Evolutionary conservation across 2,888 invertebrate species (phyloP).

Genomic region (Acleris literana): DNA sequence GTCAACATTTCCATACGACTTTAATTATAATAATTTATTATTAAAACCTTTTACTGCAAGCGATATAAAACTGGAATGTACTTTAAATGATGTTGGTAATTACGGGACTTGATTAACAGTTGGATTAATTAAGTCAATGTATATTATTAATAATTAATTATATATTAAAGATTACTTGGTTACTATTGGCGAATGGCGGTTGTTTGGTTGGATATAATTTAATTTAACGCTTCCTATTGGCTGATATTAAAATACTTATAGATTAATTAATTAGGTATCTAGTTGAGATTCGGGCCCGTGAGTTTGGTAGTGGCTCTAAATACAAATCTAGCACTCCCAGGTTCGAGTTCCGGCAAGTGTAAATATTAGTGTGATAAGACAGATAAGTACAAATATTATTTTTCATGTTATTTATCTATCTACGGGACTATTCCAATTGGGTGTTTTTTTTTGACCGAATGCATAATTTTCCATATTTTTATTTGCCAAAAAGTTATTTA

Average conservation of each 20-base stretch:
- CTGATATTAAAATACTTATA: background rate
- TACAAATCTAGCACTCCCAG: too few relatives aligned
- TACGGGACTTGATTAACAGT: constrained; percentile 11
- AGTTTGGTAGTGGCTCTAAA: too few relatives aligned
- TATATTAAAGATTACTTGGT: constrained; percentile 1
- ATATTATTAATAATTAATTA: constrained; percentile 13
- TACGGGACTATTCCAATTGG: too few relatives aligned
- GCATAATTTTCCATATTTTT: too few relatives aligned
- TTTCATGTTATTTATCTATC: too few relatives aligned
- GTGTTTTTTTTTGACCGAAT: too few relatives aligned
- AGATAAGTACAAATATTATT: too few relatives aligned
- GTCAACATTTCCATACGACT: constrained; percentile 8
- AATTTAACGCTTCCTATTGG: background rate
- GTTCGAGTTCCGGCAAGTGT: too few relatives aligned
- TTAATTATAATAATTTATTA: constrained; percentile 32
- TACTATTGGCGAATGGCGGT: background rate
- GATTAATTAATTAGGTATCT: background rate
- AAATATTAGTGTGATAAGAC: too few relatives aligned
- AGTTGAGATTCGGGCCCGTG: background rate
- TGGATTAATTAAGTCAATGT: constrained; percentile 4
- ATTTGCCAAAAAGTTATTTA: too few relatives aligned
- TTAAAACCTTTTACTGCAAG: constrained; percentile 23
- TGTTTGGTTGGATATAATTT: background rate
- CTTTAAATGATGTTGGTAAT: constrained; percentile 27
- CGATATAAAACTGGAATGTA: constrained; percentile 23